Conservation (phyloP, 2,888 invertebrate genomes). For the Thyatira batis region DNA sequence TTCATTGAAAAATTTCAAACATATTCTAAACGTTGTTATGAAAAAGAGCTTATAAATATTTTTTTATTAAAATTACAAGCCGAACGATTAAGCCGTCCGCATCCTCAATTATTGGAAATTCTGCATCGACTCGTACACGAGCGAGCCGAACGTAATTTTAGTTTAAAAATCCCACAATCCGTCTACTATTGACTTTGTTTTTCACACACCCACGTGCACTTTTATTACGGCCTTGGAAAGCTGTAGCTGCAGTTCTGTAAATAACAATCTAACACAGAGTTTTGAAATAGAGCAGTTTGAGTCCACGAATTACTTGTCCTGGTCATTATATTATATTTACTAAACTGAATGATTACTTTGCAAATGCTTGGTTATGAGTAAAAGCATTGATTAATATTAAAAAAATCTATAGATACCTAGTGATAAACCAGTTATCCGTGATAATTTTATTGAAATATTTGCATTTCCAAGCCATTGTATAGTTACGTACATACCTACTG, state of each 20-base stretch:
- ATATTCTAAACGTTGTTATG: not conserved
- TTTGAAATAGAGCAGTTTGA: not conserved
- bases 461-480: too few relatives aligned
- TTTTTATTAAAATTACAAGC: not conserved
- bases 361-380: too few relatives aligned
- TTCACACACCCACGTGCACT: slow-evolving; percentile 30
- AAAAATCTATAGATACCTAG: too few relatives aligned
- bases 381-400: too few relatives aligned
- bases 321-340: not conserved
- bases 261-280: slow-evolving; percentile 19
- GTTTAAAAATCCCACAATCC: slow-evolving; percentile 28
- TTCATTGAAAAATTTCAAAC: not conserved
- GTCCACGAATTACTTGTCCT: not conserved
- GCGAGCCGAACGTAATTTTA: slow-evolving; percentile 10
- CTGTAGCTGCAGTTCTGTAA: slow-evolving; percentile 23
- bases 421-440: too few relatives aligned
- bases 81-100: not conserved
- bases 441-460: too few relatives aligned
- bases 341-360: not conserved
- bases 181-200: slow-evolving; percentile 32
- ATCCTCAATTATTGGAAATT: not conserved
- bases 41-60: not conserved
- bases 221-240: slow-evolving; percentile 25
- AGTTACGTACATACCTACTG: too few relatives aligned
- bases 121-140: not conserved